Base-by-base conservation (phyloP, 1,140 invertebrate genomes). In the Lasioglossum baleicum region DNA sequence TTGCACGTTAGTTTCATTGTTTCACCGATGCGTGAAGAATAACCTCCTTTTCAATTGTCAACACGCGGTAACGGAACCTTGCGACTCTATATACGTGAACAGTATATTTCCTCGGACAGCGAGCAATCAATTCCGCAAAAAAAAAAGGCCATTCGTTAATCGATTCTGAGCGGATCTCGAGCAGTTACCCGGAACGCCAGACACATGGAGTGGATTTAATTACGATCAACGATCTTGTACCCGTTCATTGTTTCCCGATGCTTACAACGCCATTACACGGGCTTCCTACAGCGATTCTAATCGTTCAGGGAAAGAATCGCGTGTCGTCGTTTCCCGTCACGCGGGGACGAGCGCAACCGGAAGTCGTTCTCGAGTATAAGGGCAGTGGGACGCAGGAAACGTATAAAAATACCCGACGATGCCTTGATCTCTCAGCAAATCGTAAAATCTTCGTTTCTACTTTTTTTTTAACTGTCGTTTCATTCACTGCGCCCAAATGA, bases 311-410 rank as follows among this genome's bases (percentile, higher is more conserved):
- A 87, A 88, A 88, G 85, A 86, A 90, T 91, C 88, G 89, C 90
- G 87, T 90, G 89, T 91, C 89, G 80, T 77, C 70, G 85, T 83
- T 88, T 90, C 89, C 85, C 84, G 90, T 91, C 90, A 91, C 90
- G 90, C 90, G 85, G 87, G 74, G 35, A 86, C 75, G 64, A 73
- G 22, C 69, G 26, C 65, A 35, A 35, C 13, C 83, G 81, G 86
- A 86, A 86, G 77, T 80, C 70, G 42, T 42, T 61, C 72, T 51
- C 68, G 67, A 58, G 65, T 68, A 69, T 69, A 83, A 86, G 84
- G 81, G 80, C 82, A 88, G 76, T 75, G 73, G 81, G 58, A 75
- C 82, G 44, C 73, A 71, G 82, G 77, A 81, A 85, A 51, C 40
- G 68, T 69, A 70, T 71, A 35, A 67, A 84, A 81, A 84, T 73